phyloP scores from a whole-genome alignment of 1,140 invertebrate genomes.

The Ceratitis capitata region DNA sequence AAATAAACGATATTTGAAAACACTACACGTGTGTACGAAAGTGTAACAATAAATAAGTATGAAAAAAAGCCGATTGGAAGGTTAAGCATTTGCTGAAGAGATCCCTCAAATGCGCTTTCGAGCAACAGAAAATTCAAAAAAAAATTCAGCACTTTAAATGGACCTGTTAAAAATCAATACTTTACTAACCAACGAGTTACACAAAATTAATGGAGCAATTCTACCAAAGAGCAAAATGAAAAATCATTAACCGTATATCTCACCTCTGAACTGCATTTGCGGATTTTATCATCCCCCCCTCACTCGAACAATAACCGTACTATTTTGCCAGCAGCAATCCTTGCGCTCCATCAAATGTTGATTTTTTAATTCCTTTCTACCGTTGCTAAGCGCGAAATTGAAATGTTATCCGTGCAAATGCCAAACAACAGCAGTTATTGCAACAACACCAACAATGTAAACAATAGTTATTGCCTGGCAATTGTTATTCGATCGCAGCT shows the following conservation, averaged over 20 bases:
- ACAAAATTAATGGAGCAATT: no score
- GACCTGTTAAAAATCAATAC: no score
- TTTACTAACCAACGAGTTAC: no score
- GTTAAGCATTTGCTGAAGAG: no score
- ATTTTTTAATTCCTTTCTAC: slow-evolving; percentile 9
- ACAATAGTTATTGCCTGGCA: slow-evolving; percentile 23
- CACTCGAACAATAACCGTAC: not conserved
- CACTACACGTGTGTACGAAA: no score
- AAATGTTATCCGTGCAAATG: slow-evolving; percentile 36
- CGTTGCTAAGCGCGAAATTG: slow-evolving; percentile 26
- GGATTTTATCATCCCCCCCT: not conserved
- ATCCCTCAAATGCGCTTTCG: no score
- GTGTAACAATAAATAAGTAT: no score
- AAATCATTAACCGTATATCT: not conserved
- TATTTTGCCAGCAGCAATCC: not conserved
- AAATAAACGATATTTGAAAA: no score
- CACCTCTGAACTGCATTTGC: not conserved
- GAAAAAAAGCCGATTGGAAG: no score
- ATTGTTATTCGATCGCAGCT: slow-evolving; percentile 37
- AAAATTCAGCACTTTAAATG: no score
- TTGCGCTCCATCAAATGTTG: not conserved
- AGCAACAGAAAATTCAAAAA: no score
- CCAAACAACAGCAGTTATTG: slow-evolving; percentile 32
- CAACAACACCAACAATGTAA: not conserved
- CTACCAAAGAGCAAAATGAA: no score